Conservation (phyloP, 2,888 invertebrate species). For the Lasioglossum marginatum region DNA sequence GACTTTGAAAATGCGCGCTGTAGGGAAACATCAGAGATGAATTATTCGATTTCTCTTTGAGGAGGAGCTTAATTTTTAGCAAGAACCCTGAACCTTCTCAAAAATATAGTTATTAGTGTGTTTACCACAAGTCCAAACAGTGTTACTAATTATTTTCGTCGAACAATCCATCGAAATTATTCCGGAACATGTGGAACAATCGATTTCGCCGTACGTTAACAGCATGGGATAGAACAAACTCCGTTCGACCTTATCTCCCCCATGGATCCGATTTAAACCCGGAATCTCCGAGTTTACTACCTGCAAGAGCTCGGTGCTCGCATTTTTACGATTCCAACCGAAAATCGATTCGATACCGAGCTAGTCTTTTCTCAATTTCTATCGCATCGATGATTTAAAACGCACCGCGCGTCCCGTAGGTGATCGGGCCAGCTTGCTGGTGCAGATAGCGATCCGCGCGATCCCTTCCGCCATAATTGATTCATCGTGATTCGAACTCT, state of each 20-base stretch:
- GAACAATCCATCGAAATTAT: not conserved
- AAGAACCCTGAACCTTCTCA: not conserved
- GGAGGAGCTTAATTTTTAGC: no score
- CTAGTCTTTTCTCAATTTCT: not conserved
- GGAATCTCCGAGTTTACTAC: constrained; percentile 9
- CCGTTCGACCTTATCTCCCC: not conserved
- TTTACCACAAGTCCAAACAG: not conserved
- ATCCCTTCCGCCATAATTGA: constrained; percentile 46
- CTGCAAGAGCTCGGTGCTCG: not conserved
- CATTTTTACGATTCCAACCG: not conserved
- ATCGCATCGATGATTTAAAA: constrained; percentile 11
- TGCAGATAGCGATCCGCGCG: not conserved
- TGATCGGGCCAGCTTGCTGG: constrained; percentile 15
- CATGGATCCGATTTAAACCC: constrained; percentile 7
- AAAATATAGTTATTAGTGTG: not conserved
- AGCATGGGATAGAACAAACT: not conserved
- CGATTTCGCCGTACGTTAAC: not conserved
- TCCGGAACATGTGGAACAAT: not conserved
- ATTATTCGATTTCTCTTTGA: not conserved
- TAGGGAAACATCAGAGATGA: not conserved
- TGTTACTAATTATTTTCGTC: not conserved
- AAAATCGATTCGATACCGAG: not conserved
- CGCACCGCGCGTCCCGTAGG: not conserved
- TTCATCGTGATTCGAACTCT: constrained; percentile 43
- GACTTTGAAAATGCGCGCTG: not conserved